Conservation (phyloP, 2,113 vertebrate genomes). For the Xiphorhynchus elegans region DNA sequence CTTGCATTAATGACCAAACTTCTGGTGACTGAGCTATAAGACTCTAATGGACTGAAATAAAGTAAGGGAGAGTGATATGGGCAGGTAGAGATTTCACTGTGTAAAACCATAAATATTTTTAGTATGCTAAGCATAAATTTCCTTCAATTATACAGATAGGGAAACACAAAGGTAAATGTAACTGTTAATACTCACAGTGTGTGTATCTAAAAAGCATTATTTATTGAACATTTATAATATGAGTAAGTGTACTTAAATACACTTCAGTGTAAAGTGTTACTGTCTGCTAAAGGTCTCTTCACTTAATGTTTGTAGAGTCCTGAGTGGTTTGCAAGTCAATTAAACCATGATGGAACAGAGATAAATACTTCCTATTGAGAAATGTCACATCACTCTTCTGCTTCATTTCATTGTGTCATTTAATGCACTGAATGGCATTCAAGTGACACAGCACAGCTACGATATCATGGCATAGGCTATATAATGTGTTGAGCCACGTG, state of each 20-base stretch:
- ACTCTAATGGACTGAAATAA: not conserved
- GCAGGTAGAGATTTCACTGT: not conserved
- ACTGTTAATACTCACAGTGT: not conserved
- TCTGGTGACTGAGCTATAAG: not conserved
- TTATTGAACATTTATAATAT: not conserved
- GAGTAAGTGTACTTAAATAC: constrained; percentile 35
- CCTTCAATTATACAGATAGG: not conserved
- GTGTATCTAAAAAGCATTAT: not conserved
- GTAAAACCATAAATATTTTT: not conserved
- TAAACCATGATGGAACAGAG: constrained; percentile 51
- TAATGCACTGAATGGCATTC: not conserved
- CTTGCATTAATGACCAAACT: not conserved
- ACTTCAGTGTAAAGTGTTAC: constrained; percentile 26
- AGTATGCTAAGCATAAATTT: not conserved
- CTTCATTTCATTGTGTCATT: constrained; percentile 48
- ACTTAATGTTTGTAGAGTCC: constrained; percentile 27
- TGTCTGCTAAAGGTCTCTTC: constrained; percentile 44
- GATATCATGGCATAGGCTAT: not conserved
- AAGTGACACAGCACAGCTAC: constrained; percentile 1
- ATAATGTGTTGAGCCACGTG: not conserved
- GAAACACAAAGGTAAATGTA: not conserved
- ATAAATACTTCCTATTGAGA: constrained; percentile 65
- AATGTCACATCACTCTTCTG: constrained; percentile 58
- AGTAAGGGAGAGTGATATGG: not conserved
- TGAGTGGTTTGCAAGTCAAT: constrained; percentile 65